Conservation (phyloP, 2,888 invertebrate genomes). For the Pheosia tremula region DNA sequence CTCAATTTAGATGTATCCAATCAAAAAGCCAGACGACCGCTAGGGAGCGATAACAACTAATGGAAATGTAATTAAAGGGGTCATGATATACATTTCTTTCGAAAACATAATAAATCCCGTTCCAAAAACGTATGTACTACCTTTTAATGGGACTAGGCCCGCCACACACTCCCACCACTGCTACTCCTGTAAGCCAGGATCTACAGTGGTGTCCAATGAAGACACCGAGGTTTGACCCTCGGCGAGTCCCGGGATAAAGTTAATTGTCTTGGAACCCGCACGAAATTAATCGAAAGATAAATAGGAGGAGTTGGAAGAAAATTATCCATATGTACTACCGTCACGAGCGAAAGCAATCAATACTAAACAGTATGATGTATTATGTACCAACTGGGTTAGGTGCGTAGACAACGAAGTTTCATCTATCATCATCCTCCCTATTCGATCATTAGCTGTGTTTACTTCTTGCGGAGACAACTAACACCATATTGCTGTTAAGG, state of each 20-base stretch:
- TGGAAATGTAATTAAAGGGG: background rate
- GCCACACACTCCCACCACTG: too few species aligned
- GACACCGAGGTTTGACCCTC: too few species aligned
- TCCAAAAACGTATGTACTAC: constrained; percentile 1
- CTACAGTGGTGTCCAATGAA: too few species aligned
- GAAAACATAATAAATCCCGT: background rate
- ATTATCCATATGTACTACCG: constrained; percentile 3
- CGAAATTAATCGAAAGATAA: too few species aligned
- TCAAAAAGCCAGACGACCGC: too few species aligned
- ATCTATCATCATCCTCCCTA: constrained; percentile 79
- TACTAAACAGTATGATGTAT: constrained; percentile 32
- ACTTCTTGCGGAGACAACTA: constrained; percentile 69
- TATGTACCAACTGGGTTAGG: constrained; percentile 52
- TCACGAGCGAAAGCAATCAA: constrained; percentile 18
- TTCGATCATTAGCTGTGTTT: constrained; percentile 81
- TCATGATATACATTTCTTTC: background rate
- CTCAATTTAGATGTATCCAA: background rate
- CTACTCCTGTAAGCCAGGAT: too few species aligned
- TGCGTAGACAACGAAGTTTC: constrained; percentile 77
- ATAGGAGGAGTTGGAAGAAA: too few species aligned
- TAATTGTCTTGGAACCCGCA: too few species aligned
- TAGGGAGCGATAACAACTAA: too few species aligned
- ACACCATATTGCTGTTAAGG: constrained; percentile 80
- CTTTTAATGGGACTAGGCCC: too few species aligned
- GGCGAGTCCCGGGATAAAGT: too few species aligned